A percentile compares a stretch with the other conserved stretches of the same genome.
Evolutionary conservation across 2,113 vertebrate species (phyloP).

Genomic region (Gavia stellata): DNA sequence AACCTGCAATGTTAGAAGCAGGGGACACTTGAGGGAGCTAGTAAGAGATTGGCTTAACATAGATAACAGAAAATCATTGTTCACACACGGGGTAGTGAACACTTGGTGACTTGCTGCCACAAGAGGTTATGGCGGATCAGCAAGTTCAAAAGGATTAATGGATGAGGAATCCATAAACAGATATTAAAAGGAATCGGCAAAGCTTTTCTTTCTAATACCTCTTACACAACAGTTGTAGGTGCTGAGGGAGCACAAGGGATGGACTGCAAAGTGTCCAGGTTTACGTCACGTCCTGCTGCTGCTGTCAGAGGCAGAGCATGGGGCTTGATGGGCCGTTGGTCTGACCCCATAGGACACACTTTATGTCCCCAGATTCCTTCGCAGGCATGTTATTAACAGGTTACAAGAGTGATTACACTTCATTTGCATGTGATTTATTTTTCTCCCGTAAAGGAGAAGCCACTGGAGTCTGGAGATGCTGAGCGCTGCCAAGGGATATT

Average conservation of each 20-base stretch:
- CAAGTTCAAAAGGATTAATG: neutral
- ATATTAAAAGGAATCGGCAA: neutral
- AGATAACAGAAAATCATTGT: neutral
- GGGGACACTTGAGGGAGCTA: neutral
- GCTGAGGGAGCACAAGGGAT: neutral
- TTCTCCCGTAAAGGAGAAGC: neutral
- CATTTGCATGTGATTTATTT: slow-evolving; percentile 6
- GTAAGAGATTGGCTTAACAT: neutral
- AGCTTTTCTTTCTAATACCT: neutral
- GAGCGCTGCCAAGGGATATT: neutral
- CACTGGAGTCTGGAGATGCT: neutral
- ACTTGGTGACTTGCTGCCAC: neutral
- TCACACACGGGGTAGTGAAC: neutral
- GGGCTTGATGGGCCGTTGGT: neutral
- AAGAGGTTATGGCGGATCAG: neutral
- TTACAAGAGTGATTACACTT: neutral
- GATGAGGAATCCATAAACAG: neutral
- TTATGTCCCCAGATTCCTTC: neutral
- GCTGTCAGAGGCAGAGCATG: neutral
- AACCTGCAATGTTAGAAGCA: neutral
- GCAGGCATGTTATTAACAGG: neutral
- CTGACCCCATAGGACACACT: neutral
- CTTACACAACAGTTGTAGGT: neutral
- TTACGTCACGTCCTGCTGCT: neutral
- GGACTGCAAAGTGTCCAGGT: neutral